A percentile compares a stretch with the other conserved stretches of the same genome.
Conservation (phyloP, 2,797 vertebrate species). For the Momotus momota region DNA sequence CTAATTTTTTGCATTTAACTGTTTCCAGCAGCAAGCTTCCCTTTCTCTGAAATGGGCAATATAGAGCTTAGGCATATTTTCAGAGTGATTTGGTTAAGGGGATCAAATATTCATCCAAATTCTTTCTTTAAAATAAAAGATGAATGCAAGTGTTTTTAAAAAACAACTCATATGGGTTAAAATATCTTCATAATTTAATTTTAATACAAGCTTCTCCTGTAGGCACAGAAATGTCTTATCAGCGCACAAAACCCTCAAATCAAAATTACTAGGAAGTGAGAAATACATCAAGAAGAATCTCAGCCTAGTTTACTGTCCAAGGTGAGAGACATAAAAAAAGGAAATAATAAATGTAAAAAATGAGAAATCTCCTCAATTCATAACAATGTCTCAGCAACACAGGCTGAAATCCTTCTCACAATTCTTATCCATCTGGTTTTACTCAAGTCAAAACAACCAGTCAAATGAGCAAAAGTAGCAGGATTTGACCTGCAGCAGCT, state of each 20-base stretch:
- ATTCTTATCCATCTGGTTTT: not conserved
- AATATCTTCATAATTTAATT: not conserved
- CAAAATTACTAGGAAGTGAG: not conserved
- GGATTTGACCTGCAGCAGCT: not conserved
- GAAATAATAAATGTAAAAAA: not conserved
- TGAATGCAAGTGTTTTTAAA: rapidly evolving
- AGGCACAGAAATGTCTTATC: not conserved
- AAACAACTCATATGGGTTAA: rapidly evolving
- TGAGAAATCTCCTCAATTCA: not conserved
- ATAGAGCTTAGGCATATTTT: not conserved
- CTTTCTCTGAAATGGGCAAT: not conserved
- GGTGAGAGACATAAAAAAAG: not conserved
- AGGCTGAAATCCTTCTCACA: not conserved
- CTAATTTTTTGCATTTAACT: not conserved
- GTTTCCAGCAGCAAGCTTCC: not conserved
- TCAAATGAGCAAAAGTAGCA: not conserved
- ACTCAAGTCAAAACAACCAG: not conserved
- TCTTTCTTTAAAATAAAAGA: not conserved
- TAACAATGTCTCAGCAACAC: not conserved
- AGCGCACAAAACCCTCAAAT: not conserved
- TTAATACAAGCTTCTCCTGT: not conserved
- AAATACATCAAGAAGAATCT: not conserved
- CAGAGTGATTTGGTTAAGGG: not conserved
- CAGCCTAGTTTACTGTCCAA: not conserved
- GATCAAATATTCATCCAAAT: not conserved